Conservation (phyloP, 2,888 invertebrate species). For the Tanaodytes sp. region DNA sequence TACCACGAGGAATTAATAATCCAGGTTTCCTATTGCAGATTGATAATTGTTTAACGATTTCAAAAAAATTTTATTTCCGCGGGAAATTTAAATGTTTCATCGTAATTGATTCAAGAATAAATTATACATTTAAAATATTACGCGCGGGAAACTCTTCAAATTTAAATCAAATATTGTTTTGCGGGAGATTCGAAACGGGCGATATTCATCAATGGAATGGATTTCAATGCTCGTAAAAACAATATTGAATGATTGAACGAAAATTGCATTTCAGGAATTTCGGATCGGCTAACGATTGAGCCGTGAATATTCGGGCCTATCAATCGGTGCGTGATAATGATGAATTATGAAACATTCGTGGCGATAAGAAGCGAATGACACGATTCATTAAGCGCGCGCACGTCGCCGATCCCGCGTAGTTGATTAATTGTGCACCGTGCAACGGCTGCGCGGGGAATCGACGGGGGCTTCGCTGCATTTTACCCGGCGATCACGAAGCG, state of each 20-base stretch:
- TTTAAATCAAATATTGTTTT: too few species aligned
- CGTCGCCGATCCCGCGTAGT: conserved; percentile 21
- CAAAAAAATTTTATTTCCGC: too few species aligned
- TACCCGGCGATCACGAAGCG: conserved; percentile 16
- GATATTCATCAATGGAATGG: too few species aligned
- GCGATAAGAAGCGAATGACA: conserved; percentile 50
- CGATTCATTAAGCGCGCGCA: conserved; percentile 43
- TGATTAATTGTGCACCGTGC: conserved; percentile 41
- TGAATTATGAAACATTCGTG: conserved; percentile 44
- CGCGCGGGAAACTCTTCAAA: too few species aligned
- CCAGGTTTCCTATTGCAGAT: conserved; percentile 38
- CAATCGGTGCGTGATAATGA: conserved; percentile 32
- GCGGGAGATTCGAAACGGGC: too few species aligned
- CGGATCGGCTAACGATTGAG: not conserved
- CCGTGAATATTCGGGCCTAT: conserved; percentile 27
- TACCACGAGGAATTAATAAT: conserved; percentile 38
- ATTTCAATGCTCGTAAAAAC: too few species aligned
- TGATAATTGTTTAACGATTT: conserved; percentile 10
- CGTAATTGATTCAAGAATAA: too few species aligned
- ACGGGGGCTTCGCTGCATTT: conserved; percentile 28
- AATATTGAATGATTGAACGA: too few species aligned
- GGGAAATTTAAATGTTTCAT: too few species aligned
- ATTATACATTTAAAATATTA: too few species aligned
- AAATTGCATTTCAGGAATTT: too few species aligned
- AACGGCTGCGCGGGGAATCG: conserved; percentile 32